Conservation (phyloP, 1,140 invertebrate species). For the Cydia strobilella region DNA sequence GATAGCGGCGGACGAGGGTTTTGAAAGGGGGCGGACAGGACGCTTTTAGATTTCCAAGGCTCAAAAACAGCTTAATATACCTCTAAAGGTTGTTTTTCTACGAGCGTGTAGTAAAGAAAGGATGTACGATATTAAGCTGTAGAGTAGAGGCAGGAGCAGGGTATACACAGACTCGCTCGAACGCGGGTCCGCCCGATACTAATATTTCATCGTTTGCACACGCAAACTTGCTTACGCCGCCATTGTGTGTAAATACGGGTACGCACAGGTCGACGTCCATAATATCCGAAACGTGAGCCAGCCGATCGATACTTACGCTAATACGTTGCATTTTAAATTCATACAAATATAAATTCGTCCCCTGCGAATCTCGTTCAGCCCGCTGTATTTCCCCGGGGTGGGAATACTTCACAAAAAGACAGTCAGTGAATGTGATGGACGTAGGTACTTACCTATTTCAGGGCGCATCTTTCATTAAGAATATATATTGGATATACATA, state of each 20-base stretch:
- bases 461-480: constrained; percentile 44
- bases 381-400: constrained; percentile 46
- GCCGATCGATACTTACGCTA: constrained; percentile 45
- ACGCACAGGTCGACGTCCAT: constrained; percentile 57
- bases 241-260: constrained; percentile 65
- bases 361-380: constrained; percentile 34
- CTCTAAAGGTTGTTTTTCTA: constrained; percentile 30
- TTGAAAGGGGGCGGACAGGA: constrained; percentile 36
- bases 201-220: constrained; percentile 64
- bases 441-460: constrained; percentile 48
- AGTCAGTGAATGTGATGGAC: constrained; percentile 40
- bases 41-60: constrained; percentile 47
- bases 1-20: constrained; percentile 57
- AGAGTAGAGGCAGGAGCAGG: constrained; percentile 6
- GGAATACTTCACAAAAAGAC: constrained; percentile 47
- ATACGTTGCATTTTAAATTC: constrained; percentile 40
- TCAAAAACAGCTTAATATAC: constrained; percentile 46
- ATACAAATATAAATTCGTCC: constrained; percentile 39
- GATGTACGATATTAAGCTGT: constrained; percentile 42
- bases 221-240: constrained; percentile 49
- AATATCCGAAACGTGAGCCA: constrained; percentile 50
- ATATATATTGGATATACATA: no score
- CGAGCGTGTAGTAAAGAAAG: constrained; percentile 45
- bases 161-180: constrained; percentile 47
- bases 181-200: constrained; percentile 44